phyloP scores from a whole-genome alignment of 2,888 invertebrate species.

The Latrodectus hesperus region DNA sequence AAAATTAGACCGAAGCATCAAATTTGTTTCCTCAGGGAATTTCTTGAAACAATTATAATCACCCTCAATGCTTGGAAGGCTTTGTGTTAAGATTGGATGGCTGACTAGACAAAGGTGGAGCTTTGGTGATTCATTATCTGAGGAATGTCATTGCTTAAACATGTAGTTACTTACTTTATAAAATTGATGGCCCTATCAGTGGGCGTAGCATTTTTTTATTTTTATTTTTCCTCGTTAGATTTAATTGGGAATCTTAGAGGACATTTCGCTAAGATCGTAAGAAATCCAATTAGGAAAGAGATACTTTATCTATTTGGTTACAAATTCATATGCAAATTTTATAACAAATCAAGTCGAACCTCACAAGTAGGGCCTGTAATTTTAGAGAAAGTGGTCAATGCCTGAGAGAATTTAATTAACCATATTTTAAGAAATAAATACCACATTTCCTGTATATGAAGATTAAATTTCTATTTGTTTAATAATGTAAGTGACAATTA shows the following conservation, averaged over 20 bases:
- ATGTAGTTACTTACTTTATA: conserved; percentile 33
- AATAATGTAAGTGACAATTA: too few relatives aligned
- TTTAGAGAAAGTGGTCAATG: too few relatives aligned
- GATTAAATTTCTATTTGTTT: too few relatives aligned
- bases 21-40: conserved; percentile 16
- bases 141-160: conserved; percentile 41
- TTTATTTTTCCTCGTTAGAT: background rate
- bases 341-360: too few relatives aligned
- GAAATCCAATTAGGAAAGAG: background rate
- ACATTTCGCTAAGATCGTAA: background rate
- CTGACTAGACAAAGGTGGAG: conserved; percentile 56
- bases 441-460: too few relatives aligned
- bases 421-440: too few relatives aligned
- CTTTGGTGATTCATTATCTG: conserved; percentile 33
- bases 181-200: conserved; percentile 34
- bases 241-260: background rate
- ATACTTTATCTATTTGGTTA: background rate
- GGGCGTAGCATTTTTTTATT: background rate
- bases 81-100: conserved; percentile 22
- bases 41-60: conserved; percentile 47
- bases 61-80: background rate
- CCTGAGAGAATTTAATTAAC: too few relatives aligned
- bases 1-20: background rate
- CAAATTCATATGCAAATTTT: background rate
- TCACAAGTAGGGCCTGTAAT: too few relatives aligned